Base-by-base conservation (phyloP, 2,113 vertebrate genomes). In the Furnarius figulus region DNA sequence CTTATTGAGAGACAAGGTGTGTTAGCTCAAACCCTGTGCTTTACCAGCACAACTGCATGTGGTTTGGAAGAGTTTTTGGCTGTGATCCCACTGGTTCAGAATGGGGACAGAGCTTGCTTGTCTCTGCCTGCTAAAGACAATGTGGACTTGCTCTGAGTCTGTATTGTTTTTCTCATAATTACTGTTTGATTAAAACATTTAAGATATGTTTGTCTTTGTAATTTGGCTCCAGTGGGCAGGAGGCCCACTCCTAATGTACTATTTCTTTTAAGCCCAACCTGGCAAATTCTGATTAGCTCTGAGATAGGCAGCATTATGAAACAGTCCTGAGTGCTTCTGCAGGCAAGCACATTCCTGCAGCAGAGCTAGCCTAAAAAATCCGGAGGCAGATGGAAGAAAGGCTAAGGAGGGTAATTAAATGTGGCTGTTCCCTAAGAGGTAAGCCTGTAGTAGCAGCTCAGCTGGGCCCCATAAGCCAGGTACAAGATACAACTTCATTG, bases 81-180 rank as follows among this genome's bases (percentile, higher is more conserved):
- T 49, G 61, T 58, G 82, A 62, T 93, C 92, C 85, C 0, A 6
- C 20, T 5, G 5, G 50, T 92, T 92, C 73, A 85, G 76, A 87
- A 47, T 0, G 0, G 27, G 86, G 77, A 89, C 28, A 49, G 68
- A 81, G 13, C 61, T 81, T 90, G 65, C 95, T 92, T 95, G 96
- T 93, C 94, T 92, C 86, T 91, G 84, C 96, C 86, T 95, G 93
- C 68, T 90, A 17, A 71, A 97, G 65, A 14, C 89, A 75, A 72
- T 0, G 4, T 68, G 61, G 80, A 81, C 89, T 71, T 93, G 93
- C 88, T 95, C 44, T 24, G 80, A 92, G 52, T 71, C 52, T 71
- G 15, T 52, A 88, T 93, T 88, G 50, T 94, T 96, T 77, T 65
- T 74, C 56, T 91, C 28, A 14, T 93, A 96, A 96, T 95, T 94